Percentiles rank a stretch among this genome's conserved stretches.
Conservation (phyloP, 2,888 invertebrate genomes). For the Carpatolechia fugitivella region DNA sequence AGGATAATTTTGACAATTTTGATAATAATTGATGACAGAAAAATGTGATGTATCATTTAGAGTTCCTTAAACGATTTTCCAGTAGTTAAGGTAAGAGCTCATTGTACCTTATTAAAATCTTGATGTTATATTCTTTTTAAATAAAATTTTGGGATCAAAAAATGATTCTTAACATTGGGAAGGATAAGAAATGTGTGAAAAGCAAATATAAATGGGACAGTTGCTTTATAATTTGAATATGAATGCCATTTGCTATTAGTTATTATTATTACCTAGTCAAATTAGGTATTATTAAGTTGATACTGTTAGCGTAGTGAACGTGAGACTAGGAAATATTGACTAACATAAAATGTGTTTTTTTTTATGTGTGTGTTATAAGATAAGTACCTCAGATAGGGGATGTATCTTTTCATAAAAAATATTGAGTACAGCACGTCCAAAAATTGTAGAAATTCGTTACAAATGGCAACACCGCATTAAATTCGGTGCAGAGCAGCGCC, state of each 20-base stretch:
- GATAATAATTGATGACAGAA: too few relatives aligned
- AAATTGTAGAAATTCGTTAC: too few relatives aligned
- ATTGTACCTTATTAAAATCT: constrained; percentile 2
- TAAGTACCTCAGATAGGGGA: too few relatives aligned
- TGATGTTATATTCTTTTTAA: background rate
- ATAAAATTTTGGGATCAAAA: background rate
- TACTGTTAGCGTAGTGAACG: constrained; percentile 3
- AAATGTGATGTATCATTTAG: too few relatives aligned
- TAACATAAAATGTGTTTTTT: background rate
- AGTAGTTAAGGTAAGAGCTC: background rate
- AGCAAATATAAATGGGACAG: background rate
- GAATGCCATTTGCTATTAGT: background rate
- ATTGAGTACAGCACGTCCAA: too few relatives aligned
- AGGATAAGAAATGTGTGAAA: background rate
- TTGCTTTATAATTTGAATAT: background rate
- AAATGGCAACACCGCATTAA: too few relatives aligned
- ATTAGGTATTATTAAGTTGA: constrained; percentile 5
- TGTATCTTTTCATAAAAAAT: too few relatives aligned
- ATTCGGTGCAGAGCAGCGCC: too few relatives aligned
- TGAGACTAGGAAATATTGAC: constrained; percentile 1
- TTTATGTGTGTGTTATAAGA: too few relatives aligned
- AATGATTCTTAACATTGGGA: background rate
- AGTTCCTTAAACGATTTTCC: background rate
- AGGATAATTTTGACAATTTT: too few relatives aligned
- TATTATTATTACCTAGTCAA: background rate